Conservation (phyloP, 2,113 vertebrate genomes). For the Archilochus colubris region DNA sequence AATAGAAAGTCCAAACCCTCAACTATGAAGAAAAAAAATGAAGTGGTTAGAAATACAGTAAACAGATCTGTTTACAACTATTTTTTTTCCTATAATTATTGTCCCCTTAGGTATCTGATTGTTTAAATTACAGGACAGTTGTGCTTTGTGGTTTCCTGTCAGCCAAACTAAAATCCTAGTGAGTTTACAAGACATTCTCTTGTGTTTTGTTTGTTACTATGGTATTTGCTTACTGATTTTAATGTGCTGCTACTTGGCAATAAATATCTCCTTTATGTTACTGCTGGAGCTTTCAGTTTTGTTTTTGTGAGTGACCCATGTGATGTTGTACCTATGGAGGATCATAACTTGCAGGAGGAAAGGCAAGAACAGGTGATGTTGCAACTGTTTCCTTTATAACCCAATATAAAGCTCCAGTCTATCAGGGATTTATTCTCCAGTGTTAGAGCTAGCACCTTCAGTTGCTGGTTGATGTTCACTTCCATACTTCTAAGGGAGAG, state of each 20-base stretch:
- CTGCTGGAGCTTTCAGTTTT: background rate
- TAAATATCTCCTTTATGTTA: background rate
- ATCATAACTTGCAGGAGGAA: background rate
- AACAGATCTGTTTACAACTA: background rate
- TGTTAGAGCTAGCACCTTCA: background rate
- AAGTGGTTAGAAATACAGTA: background rate
- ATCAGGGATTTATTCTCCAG: background rate
- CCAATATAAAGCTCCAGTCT: background rate
- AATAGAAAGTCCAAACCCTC: background rate
- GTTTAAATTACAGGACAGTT: background rate
- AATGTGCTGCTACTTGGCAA: background rate
- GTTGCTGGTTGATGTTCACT: background rate
- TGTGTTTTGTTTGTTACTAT: background rate
- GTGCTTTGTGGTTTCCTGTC: background rate
- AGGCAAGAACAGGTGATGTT: background rate
- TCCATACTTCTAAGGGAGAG: background rate
- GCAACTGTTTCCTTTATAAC: background rate
- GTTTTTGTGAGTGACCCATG: background rate
- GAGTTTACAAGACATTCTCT: background rate
- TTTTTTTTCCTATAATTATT: background rate
- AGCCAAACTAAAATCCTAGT: accelerated
- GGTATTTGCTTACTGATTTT: background rate
- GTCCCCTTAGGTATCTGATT: background rate
- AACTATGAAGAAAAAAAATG: background rate
- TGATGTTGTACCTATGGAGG: background rate